Conservation (phyloP, 23 tunicate species). For the Diplosoma virens region DNA sequence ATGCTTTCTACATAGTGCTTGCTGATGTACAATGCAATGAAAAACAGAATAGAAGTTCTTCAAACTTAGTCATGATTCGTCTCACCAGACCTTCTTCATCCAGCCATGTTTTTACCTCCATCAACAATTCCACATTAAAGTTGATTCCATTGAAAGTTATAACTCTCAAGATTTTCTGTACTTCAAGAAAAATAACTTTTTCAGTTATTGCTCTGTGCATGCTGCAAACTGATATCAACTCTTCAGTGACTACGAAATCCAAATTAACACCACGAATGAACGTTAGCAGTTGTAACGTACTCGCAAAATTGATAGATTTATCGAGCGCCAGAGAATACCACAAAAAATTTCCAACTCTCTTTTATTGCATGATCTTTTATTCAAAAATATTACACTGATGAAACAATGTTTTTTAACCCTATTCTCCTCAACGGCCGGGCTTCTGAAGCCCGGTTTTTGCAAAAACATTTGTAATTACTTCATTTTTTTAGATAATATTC, state of each 20-base stretch:
- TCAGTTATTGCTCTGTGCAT: constrained; percentile 50
- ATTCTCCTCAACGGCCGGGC: no score
- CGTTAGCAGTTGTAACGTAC: constrained; percentile 47
- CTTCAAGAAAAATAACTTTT: constrained; percentile 38
- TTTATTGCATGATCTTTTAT: no score
- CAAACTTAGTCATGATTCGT: constrained; percentile 44
- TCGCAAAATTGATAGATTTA: constrained; percentile 26
- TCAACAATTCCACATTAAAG: constrained; percentile 43
- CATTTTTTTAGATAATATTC: no score
- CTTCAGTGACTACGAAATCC: constrained; percentile 36
- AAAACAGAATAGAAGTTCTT: constrained; percentile 44
- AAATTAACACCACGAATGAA: constrained; percentile 42
- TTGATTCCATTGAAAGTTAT: constrained; percentile 31
- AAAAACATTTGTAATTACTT: no score
- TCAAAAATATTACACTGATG: no score
- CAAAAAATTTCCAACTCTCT: constrained; percentile 30
- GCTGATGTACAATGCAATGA: constrained; percentile 37
- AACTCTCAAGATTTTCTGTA: constrained; percentile 30
- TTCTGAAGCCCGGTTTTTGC: no score
- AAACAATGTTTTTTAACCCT: no score
- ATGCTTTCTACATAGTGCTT: constrained; percentile 36
- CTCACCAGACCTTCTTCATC: constrained; percentile 44
- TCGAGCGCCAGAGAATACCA: constrained; percentile 56
- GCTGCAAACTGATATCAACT: constrained; percentile 38
- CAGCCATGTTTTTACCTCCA: constrained; percentile 50